Base-by-base conservation (phyloP, 2,113 vertebrate species). In the Coryphaenoides rupestris region DNA sequence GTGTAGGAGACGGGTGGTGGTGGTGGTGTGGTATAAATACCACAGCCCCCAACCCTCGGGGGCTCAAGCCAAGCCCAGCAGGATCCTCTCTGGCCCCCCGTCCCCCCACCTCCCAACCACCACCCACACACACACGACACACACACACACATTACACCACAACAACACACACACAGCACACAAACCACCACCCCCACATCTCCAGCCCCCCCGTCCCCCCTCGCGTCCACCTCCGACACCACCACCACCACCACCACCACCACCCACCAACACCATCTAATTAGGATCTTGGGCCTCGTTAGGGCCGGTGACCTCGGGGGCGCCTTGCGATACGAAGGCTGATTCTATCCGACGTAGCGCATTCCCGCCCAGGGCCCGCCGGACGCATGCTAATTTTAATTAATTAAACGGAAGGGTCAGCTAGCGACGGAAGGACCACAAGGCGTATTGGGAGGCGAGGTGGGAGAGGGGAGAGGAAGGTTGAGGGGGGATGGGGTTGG, bases 271-370 rank as follows among this genome's bases (percentile, higher is more conserved):
- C 61, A 75, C 67, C 69, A 68, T 83, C 87, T 92, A 92, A 92
- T 92, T 92, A 92, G 78, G 84, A 77, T 91, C 85, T 84, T 75
- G 85, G 84, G 85, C 88, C 81, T 92, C 22, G 81, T 92, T 90
- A 90, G 75, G 83, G 74, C 87, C 78, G 6, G 74, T 76, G 65
- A 75, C 80, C 87, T 75, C 74, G 15, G 9, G 69, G 88, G 87
- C 3, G 28, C 79, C 77, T 21, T 0, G 76, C 75, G 81, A 84
- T 77, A 87, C 84, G 81, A 89, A 84, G 86, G 87, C 83, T 92
- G 90, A 91, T 92, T 91, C 82, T 65, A 88, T 88, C 84, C 82
- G 90, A 91, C 86, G 85, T 90, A 90, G 91, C 87, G 90, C 91
- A 87, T 91, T 89, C 88, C 82, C 90, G 90, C 86, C 87, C 80